A percentile compares a stretch with the other conserved stretches of the same genome.
Evolutionary conservation across 2,888 invertebrate species (phyloP).

Genomic region (Phragmatobia fuliginosa): DNA sequence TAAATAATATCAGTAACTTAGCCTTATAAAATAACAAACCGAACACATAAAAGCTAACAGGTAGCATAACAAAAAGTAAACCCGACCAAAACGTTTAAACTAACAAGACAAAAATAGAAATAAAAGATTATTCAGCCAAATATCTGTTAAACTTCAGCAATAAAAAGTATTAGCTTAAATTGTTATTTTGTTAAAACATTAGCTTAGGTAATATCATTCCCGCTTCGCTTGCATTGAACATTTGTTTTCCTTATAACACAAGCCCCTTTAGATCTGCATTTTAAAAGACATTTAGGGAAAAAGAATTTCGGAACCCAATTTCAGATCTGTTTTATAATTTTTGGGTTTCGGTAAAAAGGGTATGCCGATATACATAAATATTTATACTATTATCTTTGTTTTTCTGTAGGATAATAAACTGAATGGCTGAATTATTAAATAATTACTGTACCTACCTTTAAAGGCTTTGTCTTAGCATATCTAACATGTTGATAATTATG

Average conservation of each 20-base stretch:
- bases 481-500: too few relatives aligned
- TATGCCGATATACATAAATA: neutral
- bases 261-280: constrained; percentile 14
- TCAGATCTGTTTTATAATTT: neutral
- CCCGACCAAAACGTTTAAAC: neutral
- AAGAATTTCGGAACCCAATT: neutral
- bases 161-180: constrained; percentile 48
- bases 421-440: too few relatives aligned
- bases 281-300: constrained; percentile 15
- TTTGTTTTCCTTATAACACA: constrained; percentile 20
- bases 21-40: neutral
- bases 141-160: constrained; percentile 35
- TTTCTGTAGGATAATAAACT: too few relatives aligned
- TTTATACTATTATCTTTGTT: neutral
- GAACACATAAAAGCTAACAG: neutral
- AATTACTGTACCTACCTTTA: too few relatives aligned
- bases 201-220: constrained; percentile 39
- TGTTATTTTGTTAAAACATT: constrained; percentile 49
- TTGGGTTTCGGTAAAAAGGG: neutral
- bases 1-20: neutral
- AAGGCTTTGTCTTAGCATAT: too few relatives aligned
- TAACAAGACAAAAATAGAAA: constrained; percentile 34
- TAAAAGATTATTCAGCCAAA: constrained; percentile 41
- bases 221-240: constrained; percentile 18
- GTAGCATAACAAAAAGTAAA: neutral